Evolutionary conservation across 1,140 invertebrate genomes (phyloP), one percentile per base, ranked within the genome.

Genomic region (Aleiodes sp.): DNA sequence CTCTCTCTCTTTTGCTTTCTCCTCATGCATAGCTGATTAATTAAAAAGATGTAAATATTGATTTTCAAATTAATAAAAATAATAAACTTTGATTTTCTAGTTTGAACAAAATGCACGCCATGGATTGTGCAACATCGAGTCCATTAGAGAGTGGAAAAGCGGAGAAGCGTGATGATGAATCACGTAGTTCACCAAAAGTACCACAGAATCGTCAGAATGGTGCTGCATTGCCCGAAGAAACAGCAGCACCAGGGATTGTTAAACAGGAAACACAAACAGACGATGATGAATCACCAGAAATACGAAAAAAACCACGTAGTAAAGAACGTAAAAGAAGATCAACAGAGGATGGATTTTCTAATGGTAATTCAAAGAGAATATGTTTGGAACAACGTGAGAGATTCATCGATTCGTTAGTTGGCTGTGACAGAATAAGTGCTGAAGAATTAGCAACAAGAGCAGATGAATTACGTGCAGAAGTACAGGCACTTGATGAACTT

Each of bases 401-500:
- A 9, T 83, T 81, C 63, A 81, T 85, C 9, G 76, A 78, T 28
- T 80, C 78, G 1, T 70, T 85, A 2, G 77, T 85, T 12, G 80
- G 80, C 9, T 78, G 76, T 56, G 80, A 85, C 4, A 79, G 78
- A 62, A 70, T 80, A 26, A 81, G 72, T 43, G 72, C 79, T 7
- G 82, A 85, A 0, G 81, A 85, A 68, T 74, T 85, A 4, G 76
- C 83, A 6, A 70, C 71, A 0, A 81, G 78, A 43, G 82, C 84
- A 26, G 81, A 83, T 26, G 76, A 80, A 72, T 75, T 85, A 2
- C 75, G 81, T 2, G 72, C 75, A 0, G 83, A 85, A 76, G 78
- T 85, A 9, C 78, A 90, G 77, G 90, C 90, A 0, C 81, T 94
- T 52, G 87, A 90, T 52, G 90, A 92, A 71, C 76, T 94, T 10